A percentile compares a stretch with the other conserved stretches of the same genome.
Conservation (phyloP, 2,888 invertebrate species). For the Dascillus cervinus region DNA sequence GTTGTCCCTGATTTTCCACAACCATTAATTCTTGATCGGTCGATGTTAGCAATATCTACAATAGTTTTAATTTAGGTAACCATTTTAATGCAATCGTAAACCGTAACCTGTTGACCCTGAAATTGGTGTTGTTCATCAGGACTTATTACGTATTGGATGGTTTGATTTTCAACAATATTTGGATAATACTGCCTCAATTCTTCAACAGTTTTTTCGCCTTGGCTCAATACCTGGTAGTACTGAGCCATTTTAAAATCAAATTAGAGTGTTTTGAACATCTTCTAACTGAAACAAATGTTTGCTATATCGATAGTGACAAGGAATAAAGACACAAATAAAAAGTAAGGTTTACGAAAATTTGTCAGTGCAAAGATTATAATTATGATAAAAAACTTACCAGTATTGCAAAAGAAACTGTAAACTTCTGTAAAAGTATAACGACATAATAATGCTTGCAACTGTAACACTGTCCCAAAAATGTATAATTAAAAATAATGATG, state of each 20-base stretch:
- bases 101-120: slow-evolving; percentile 29
- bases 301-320: no score
- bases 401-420: no score
- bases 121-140: slow-evolving; percentile 30
- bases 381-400: no score
- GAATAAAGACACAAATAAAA: no score
- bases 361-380: no score
- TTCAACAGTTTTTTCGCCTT: slow-evolving; percentile 48
- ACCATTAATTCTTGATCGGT: slow-evolving; percentile 40
- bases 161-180: slow-evolving; percentile 44
- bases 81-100: background rate
- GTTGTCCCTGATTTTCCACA: slow-evolving; percentile 41
- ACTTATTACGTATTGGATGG: slow-evolving; percentile 35
- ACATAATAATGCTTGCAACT: no score
- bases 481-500: no score
- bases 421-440: no score
- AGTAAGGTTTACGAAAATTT: no score
- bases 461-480: no score
- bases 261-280: no score
- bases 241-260: slow-evolving; percentile 65
- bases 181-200: slow-evolving; percentile 58
- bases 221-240: slow-evolving; percentile 59
- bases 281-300: no score
- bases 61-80: background rate
- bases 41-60: slow-evolving; percentile 28